Conservation (phyloP, 2,113 vertebrate genomes). For the Solea senegalensis region DNA sequence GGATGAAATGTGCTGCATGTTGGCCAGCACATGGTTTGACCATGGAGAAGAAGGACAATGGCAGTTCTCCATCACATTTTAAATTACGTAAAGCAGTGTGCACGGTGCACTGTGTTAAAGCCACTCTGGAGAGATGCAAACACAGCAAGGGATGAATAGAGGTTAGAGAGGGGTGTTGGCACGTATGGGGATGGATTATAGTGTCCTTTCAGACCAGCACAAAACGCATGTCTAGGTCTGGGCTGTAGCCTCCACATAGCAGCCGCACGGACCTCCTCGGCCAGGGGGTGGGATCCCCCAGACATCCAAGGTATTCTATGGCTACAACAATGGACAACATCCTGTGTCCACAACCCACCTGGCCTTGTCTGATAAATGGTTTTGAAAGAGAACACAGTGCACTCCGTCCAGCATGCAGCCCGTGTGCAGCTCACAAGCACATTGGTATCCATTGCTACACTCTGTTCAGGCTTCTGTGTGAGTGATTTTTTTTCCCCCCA, state of each 20-base stretch:
- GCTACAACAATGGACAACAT: constrained; percentile 75
- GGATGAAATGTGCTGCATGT: constrained; percentile 49
- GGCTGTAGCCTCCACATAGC: constrained; percentile 56
- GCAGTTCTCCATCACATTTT: constrained; percentile 67
- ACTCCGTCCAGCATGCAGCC: constrained; percentile 32
- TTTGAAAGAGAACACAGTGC: constrained; percentile 53
- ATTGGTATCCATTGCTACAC: constrained; percentile 10
- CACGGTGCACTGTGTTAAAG: constrained; percentile 52
- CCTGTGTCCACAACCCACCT: constrained; percentile 73
- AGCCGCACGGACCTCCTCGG: constrained; percentile 57
- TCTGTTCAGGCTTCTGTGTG: constrained; percentile 17
- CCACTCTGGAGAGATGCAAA: constrained; percentile 65
- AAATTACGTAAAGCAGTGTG: constrained; percentile 55
- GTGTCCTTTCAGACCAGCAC: constrained; percentile 75
- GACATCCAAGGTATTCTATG: constrained; percentile 60
- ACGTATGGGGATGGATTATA: constrained; percentile 71
- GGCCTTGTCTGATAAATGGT: constrained; percentile 76
- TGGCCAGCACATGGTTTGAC: constrained; percentile 47
- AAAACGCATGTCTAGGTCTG: constrained; percentile 75
- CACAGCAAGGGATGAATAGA: constrained; percentile 72
- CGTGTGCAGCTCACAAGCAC: constrained; percentile 23
- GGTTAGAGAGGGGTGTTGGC: constrained; percentile 63
- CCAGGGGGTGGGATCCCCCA: constrained; percentile 48
- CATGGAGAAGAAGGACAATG: constrained; percentile 60
- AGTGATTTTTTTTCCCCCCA: constrained; percentile 5